Percentiles rank a stretch among this genome's conserved stretches.
Conservation (phyloP, 2,113 vertebrate genomes). For the Smithornis capensis region DNA sequence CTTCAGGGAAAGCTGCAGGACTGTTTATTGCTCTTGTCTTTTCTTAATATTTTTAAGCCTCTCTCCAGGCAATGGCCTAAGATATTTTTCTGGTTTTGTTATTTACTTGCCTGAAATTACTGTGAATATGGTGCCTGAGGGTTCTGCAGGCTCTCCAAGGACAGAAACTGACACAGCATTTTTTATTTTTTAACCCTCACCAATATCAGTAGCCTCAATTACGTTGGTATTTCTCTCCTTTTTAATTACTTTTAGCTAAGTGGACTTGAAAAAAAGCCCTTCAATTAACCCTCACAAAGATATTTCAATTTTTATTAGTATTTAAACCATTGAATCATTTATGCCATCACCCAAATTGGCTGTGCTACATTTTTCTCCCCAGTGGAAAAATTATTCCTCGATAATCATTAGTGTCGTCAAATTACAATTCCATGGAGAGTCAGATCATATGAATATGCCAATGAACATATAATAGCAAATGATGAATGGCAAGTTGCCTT, state of each 20-base stretch:
- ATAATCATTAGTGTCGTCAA: slow-evolving; percentile 38
- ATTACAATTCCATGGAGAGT: slow-evolving; percentile 18
- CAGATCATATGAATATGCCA: neutral
- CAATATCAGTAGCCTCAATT: neutral
- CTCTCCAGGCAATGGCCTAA: slow-evolving; percentile 48
- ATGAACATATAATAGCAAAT: neutral
- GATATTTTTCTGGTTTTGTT: slow-evolving; percentile 31
- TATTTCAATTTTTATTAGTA: slow-evolving; percentile 14
- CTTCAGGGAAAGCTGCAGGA: slow-evolving; percentile 40
- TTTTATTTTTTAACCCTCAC: slow-evolving; percentile 35
- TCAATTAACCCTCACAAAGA: neutral
- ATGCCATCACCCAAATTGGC: neutral
- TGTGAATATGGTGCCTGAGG: slow-evolving; percentile 33
- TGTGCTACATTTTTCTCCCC: neutral
- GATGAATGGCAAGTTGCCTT: neutral
- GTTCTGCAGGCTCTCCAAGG: neutral
- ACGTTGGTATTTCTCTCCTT: neutral
- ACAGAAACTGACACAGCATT: slow-evolving; percentile 26
- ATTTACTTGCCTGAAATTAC: slow-evolving; percentile 31
- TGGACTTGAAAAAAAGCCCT: neutral
- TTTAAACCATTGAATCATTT: slow-evolving; percentile 17
- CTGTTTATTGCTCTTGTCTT: slow-evolving; percentile 33
- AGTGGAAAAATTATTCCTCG: neutral
- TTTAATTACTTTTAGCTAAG: slow-evolving; percentile 9
- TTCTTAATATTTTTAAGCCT: slow-evolving; percentile 47